Evolutionary conservation across 2,797 vertebrate species (phyloP), one percentile per base, ranked within the genome.

Genomic region (Protonibea diacanthus): DNA sequence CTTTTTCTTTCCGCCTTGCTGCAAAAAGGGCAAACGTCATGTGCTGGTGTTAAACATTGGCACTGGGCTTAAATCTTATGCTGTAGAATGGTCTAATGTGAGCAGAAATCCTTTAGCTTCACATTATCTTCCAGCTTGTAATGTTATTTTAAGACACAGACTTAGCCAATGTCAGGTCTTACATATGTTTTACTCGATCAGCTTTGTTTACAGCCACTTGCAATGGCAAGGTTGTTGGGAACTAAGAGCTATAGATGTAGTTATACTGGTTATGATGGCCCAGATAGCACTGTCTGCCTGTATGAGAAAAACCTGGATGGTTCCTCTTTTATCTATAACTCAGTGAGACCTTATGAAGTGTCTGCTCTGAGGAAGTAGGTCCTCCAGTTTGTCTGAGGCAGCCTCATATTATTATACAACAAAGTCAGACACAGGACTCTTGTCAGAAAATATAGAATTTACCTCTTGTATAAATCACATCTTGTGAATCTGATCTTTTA

Each of bases 261-360:
- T 45, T 38, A 18, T 48, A 42, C 53, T 66, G 45, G 40, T 44
- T 20, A 52, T 56, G 17, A 52, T 61, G 20, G 4, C 55, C 45
- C 62, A 63, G 38, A 45, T 7, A 52, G 58, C 52, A 55, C 42
- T 38, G 47, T 38, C 17, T 44, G 21, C 20, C 66, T 44, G 33
- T 52, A 49, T 20, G 18, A 59, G 55, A 42, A 74, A 58, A 69
- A n/a, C 17, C 23, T 55, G 69, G 45, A 44, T 27, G 29, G 12
- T 56, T 83, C 10, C 52, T 11, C 11, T 47, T 79, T 82, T 33
- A 58, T 71, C 44, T 59, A n/a, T 47, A 27, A 69, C 71, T 76
- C 66, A 62, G 63, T 65, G 29, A 21, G 55, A 86, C 38, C 60
- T 74, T 61, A 59, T 71, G 72, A 77, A 81, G 57, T 42, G 44